Conservation (phyloP, 2,113 vertebrate genomes). For the Ceyx margarethae region DNA sequence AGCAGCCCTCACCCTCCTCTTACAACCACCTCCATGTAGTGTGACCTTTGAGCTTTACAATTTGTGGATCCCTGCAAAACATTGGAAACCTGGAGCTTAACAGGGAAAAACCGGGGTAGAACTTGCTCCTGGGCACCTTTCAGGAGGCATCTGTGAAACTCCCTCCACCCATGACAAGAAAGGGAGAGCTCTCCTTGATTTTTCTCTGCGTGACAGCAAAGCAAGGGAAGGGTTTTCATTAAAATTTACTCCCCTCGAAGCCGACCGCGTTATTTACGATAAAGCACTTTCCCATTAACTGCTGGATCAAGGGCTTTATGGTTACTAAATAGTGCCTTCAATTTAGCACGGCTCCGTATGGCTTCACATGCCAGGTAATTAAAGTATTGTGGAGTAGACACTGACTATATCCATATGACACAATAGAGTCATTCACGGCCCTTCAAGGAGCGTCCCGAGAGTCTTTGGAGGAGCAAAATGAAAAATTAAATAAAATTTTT, state of each 20-base stretch:
- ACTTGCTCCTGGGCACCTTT: no score
- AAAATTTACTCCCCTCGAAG: neutral
- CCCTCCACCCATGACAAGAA: neutral
- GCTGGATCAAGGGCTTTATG: neutral
- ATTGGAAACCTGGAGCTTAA: accelerated
- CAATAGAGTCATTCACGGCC: neutral
- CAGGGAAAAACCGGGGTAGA: accelerated
- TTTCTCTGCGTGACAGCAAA: accelerated
- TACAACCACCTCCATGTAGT: accelerated
- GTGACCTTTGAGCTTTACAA: accelerated
- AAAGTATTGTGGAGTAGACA: neutral
- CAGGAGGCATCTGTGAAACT: accelerated
- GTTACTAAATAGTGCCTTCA: neutral
- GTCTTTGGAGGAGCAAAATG: conserved; percentile 1
- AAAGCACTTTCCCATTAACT: neutral
- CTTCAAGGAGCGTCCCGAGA: neutral
- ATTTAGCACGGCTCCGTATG: accelerated
- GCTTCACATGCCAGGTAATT: neutral
- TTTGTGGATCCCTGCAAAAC: neutral
- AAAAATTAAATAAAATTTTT: conserved; percentile 14
- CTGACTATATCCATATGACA: neutral
- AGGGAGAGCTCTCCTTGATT: neutral
- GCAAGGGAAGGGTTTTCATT: neutral
- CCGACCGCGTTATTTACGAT: neutral
- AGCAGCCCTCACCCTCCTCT: accelerated